phyloP scores from a whole-genome alignment of 2,888 invertebrate species.

The Molorchus minor region DNA sequence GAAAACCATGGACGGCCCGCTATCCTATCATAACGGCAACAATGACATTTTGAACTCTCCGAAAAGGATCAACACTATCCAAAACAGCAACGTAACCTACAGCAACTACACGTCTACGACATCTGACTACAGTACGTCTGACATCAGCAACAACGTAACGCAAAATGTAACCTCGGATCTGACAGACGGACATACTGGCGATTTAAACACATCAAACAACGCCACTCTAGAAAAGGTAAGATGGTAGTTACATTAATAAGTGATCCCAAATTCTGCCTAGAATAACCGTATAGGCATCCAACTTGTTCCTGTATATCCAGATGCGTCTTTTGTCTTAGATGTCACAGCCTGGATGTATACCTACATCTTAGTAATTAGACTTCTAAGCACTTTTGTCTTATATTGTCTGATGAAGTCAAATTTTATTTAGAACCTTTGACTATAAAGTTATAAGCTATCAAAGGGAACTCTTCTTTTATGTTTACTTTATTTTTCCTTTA shows the following conservation, averaged over 20 bases:
- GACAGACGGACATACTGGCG: constrained; percentile 32
- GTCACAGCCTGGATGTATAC: too few species aligned
- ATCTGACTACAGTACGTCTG: constrained; percentile 31
- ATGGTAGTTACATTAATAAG: neutral
- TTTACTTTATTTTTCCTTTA: too few species aligned
- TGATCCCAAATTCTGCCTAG: too few species aligned
- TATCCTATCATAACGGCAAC: constrained; percentile 60
- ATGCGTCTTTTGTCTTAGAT: too few species aligned
- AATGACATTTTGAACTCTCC: constrained; percentile 59
- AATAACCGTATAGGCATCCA: too few species aligned
- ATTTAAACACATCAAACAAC: constrained; percentile 43
- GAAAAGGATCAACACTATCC: constrained; percentile 60
- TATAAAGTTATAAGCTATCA: too few species aligned
- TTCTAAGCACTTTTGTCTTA: too few species aligned
- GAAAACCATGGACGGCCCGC: constrained; percentile 60
- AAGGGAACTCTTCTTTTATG: too few species aligned
- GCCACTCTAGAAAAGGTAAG: constrained; percentile 44
- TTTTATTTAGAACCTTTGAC: too few species aligned
- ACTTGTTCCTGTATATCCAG: too few species aligned
- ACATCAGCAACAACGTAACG: constrained; percentile 11
- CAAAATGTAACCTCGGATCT: constrained; percentile 12
- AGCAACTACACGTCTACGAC: constrained; percentile 35
- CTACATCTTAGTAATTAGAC: too few species aligned
- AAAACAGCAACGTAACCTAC: constrained; percentile 59
- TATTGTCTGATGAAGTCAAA: too few species aligned